Base-by-base conservation (phyloP, 1,140 invertebrate genomes). In the Drosophila persimilis region DNA sequence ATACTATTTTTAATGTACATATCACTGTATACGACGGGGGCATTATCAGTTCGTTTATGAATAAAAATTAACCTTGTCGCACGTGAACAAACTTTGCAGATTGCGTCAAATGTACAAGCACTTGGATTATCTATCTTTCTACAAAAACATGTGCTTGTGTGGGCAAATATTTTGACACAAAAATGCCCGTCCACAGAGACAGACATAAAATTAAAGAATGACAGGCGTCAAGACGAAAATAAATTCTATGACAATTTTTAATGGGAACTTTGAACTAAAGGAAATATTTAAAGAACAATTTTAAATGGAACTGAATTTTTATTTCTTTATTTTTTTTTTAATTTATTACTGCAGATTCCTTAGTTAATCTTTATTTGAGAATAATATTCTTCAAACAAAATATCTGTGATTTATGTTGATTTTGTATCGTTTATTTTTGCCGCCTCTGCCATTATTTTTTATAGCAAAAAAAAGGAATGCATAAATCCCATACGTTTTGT, bases 61-160 rank as follows among this genome's bases (percentile, higher is more conserved):
- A 69, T 63, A 62, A 54, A 70, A 74, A 75, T 70, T 60, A 66
- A 72, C 75, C 75, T 84, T 83, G 80, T 72, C 58, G 57, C 80
- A 84, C 80, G 80, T 84, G 80, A 64, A 73, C 29, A 76, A 76
- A 85, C 63, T 80, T 77, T 80, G 80, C 80, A 77, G 80, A 76
- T 84, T 79, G 72, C 80, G 76, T 84, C 75, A 84, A 84, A 64
- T 78, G 79, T 78, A 11, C 79, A 53, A 56, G 46, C 51, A 24
- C 51, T 39, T 41, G 43, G 67, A 57, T 77, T 75, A 60, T 72
- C 62, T 62, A 43, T 75, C 45, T 26, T 50, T 44, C 31, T 39
- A 39, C 1, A 3, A 9, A 31, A 31, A 31, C 0, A 31, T 31
- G 29, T 31, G 29, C 29, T 31, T 44, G 53, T 56, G 26, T 53